Evolutionary conservation across 2,888 invertebrate species (phyloP).

Genomic region (Zaprionus bogoriensis): DNA sequence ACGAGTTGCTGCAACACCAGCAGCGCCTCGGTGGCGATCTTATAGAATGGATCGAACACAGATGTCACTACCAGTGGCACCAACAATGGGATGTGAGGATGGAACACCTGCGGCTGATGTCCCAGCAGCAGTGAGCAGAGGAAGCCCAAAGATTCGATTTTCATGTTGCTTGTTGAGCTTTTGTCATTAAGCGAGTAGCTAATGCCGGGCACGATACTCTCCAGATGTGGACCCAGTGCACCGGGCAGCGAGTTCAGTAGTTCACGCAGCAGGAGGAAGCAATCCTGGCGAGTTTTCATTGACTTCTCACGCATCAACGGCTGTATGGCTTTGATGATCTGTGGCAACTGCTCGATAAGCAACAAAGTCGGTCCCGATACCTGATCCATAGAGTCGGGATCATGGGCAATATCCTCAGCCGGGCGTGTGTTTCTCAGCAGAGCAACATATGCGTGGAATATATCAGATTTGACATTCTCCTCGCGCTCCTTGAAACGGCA

Average conservation of each 20-base stretch:
- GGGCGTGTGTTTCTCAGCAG: constrained; percentile 94
- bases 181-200: constrained; percentile 95
- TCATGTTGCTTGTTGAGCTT: constrained; percentile 97
- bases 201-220: constrained; percentile 93
- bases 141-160: constrained; percentile 97
- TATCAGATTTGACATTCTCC: constrained; percentile 99
- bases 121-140: constrained; percentile 84
- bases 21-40: constrained; percentile 98
- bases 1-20: constrained; percentile 96
- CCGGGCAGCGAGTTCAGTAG: constrained; percentile 94
- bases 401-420: constrained; percentile 85
- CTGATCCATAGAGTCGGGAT: constrained; percentile 89
- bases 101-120: constrained; percentile 86
- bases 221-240: constrained; percentile 92
- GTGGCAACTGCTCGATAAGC: constrained; percentile 86
- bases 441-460: constrained; percentile 97
- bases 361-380: constrained; percentile 88
- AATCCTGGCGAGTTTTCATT: constrained; percentile 94
- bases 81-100: constrained; percentile 90
- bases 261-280: constrained; percentile 95
- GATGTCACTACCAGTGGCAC: constrained; percentile 93
- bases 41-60: constrained; percentile 98
- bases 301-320: constrained; percentile 93
- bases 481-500: constrained; percentile 98
- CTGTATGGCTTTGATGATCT: constrained; percentile 94